These are phyloP conservation scores for Helicolenus hilgendorfi DNA, from an alignment of 2,797 vertebrate genomes.

Conservation along the genomic window DNA sequence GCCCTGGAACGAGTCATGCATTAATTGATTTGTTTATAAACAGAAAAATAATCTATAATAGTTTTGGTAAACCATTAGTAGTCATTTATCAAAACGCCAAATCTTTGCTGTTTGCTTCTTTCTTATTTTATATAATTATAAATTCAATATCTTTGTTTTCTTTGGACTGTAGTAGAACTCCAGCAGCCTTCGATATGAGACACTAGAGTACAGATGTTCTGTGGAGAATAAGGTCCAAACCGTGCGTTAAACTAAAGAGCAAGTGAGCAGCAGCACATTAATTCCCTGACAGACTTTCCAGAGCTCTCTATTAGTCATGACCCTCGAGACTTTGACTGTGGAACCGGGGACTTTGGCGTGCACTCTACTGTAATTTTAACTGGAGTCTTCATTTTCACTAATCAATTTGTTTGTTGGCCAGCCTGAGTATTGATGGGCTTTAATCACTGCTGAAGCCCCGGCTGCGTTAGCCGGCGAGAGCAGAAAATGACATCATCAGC, in stretches of 20 bases:
- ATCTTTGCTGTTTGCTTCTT: background rate
- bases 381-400: constrained; percentile 49
- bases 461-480: constrained; percentile 19
- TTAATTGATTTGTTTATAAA: background rate
- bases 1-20: background rate
- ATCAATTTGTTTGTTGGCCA: constrained; percentile 54
- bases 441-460: constrained; percentile 35
- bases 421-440: constrained; percentile 38
- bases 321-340: background rate
- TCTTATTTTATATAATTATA: background rate
- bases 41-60: background rate
- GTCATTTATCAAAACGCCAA: background rate
- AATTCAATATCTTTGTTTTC: background rate
- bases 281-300: constrained; percentile 20
- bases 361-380: constrained; percentile 31
- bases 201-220: background rate
- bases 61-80: background rate
- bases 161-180: background rate
- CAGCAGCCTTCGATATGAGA: background rate
- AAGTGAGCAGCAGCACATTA: background rate
- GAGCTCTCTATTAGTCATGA: constrained; percentile 15
- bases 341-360: background rate
- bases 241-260: background rate
- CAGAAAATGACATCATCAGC: constrained; percentile 20
- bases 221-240: background rate